Base-by-base conservation (phyloP, 2,888 invertebrate genomes). In the Polydrusus cervinus region DNA sequence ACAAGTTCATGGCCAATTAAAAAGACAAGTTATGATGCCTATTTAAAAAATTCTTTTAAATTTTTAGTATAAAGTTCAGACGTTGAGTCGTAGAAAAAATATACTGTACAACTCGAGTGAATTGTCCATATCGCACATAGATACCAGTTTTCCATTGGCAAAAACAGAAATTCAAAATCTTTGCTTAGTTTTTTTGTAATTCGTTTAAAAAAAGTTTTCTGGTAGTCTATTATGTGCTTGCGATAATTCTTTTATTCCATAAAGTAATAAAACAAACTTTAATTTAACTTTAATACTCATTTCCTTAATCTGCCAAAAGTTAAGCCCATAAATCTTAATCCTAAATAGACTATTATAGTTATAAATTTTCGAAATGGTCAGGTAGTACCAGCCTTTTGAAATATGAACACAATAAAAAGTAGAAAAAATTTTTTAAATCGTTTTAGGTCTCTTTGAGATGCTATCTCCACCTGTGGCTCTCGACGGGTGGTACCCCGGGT, bases 291-390 rank as follows among this genome's bases (percentile, higher is more conserved):
- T n/a, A n/a, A n/a, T n/a, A n/a, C 49, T 51, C n/a, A 8, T 51
- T 25, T 16, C 34, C 38, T 16, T 57, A 57, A 57, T 57, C 57
- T 16, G 57, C 38, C 57, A 57, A 57, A 38, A 38, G 57, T 30
- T 14, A 30, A 55, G 14, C 55, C 38, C 57, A 55, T 67, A 67
- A 67, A 67, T 67, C 55, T 67, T 55, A 51, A 43, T 51, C 55
- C 38, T 8, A 67, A n/a, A n/a, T 67, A 30, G 53, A 67, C 14
- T 18, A n/a, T n/a, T n/a, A n/a, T n/a, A 13, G 55, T 43, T 25
- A 67, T 55, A 55, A 67, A 55, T 67, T 67, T 43, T 55, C 40
- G 20, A 67, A 55, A 55, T 40, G 67, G 13, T 18, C 67, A 67
- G 67, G 67, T 67, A 67, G 67, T 67, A 14, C 55, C 6, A 8